Evolutionary conservation across 2,888 invertebrate species (phyloP), one percentile per base, ranked within the genome.

Genomic region (Aleiodes alternator): DNA sequence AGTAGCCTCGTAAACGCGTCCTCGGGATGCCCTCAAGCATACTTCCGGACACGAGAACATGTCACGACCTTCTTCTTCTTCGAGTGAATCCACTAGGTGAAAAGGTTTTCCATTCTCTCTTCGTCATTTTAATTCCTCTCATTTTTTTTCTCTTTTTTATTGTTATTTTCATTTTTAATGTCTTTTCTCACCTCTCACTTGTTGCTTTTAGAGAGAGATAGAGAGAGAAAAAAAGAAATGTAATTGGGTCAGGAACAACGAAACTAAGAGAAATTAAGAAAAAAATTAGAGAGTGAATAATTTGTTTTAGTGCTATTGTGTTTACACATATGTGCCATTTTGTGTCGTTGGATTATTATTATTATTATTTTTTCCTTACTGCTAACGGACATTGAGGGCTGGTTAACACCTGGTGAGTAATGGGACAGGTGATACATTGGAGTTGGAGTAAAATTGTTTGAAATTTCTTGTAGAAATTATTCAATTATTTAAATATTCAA

Each of bases 51-150:
- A 76, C 72, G 69, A 68, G 72, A 70, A 64, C 48, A 68, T 57
- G 50, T 53, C 61, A 69, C 68, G 76, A 76, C 76, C 76, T 76
- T 61, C 68, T 76, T 76, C 76, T 76, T 61, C 68, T 76, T 76
- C 72, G 50, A 50, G 56, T 68, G 11, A 38, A 14, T 29, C 5
- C 38, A 8, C 43, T 56, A 56, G 38, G 48, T 66, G 34, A 31
- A 51, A 48, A 51, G 14, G 31, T 50, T 50, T 51, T 23, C 43
- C 43, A 48, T 48, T 64, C 56, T 48, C 34, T 64, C n/a, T n/a
- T n/a, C n/a, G 38, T 34, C 34, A 4, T 38, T 61, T 34, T 14
- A 38, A 43, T 9, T 43, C 43, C 7, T 34, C 34, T 34, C 34
- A 34, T 34, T 34, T 34, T 34, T 34, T 31, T 23, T n/a, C n/a